phyloP scores from a whole-genome alignment of 2,888 invertebrate species.

The Lithophane socia region DNA sequence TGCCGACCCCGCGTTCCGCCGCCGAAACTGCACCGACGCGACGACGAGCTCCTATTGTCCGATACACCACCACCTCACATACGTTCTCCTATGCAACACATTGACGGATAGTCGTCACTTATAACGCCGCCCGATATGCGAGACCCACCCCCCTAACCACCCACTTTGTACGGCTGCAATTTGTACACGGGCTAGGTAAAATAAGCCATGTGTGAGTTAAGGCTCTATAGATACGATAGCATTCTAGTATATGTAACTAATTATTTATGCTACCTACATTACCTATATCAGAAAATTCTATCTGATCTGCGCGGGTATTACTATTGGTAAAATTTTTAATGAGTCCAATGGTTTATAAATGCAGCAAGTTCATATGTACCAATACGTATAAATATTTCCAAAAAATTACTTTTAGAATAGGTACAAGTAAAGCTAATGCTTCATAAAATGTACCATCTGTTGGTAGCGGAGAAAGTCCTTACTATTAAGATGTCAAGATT shows the following conservation, averaged over 20 bases:
- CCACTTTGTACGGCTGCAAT: slow-evolving; percentile 73
- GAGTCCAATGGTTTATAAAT: neutral
- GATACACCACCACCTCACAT: slow-evolving; percentile 73
- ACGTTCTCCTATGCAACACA: slow-evolving; percentile 77
- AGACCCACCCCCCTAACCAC: slow-evolving; percentile 73
- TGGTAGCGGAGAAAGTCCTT: neutral
- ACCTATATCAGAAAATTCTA: neutral
- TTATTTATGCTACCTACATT: neutral
- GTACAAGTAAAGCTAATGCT: neutral
- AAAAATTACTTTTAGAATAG: neutral
- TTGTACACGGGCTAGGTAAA: slow-evolving; percentile 73
- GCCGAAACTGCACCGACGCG: slow-evolving; percentile 76
- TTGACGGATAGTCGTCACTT: slow-evolving; percentile 81
- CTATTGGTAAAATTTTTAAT: neutral
- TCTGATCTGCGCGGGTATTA: neutral
- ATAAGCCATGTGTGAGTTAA: slow-evolving; percentile 54
- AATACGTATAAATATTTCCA: neutral
- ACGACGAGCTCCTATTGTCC: slow-evolving; percentile 74
- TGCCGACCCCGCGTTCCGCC: slow-evolving; percentile 71
- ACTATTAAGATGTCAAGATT: slow-evolving; percentile 11
- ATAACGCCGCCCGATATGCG: slow-evolving; percentile 77
- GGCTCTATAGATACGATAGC: slow-evolving; percentile 36
- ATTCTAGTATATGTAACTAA: neutral
- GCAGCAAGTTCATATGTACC: neutral
- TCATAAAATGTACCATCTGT: neutral